Percentiles rank a stretch among this genome's conserved stretches.
These are phyloP conservation scores for Neosalanx taihuensis DNA, from an alignment of 2,797 vertebrate species.

Conservation along the genomic window DNA sequence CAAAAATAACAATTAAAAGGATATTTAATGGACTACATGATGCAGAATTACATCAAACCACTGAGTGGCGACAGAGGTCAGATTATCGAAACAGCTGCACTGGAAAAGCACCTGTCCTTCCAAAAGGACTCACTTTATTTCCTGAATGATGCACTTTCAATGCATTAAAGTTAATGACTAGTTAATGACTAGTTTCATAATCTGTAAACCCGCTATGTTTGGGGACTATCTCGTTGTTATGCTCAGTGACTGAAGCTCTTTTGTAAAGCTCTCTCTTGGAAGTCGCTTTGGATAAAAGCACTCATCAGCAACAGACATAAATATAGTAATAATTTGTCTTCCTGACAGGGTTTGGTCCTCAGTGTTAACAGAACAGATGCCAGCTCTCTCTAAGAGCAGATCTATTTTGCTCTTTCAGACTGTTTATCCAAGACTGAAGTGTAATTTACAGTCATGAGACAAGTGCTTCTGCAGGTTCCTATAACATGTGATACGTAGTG, in stretches of 20 bases:
- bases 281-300: too few relatives aligned
- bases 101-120: slow-evolving; percentile 9
- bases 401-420: slow-evolving; percentile 52
- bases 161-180: too few relatives aligned
- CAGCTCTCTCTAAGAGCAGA: slow-evolving; percentile 47
- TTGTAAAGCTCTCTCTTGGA: too few relatives aligned
- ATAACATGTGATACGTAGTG: too few relatives aligned
- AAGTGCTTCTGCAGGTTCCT: too few relatives aligned
- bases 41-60: not conserved
- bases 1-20: too few relatives aligned
- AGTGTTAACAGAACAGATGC: slow-evolving; percentile 34
- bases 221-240: too few relatives aligned
- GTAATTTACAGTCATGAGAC: slow-evolving; percentile 8
- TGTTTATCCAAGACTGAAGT: slow-evolving; percentile 24
- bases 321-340: not conserved
- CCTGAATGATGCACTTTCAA: not conserved
- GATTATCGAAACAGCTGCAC: not conserved
- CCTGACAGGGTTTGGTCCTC: slow-evolving; percentile 30
- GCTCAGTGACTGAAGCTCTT: too few relatives aligned
- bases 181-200: too few relatives aligned
- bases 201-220: too few relatives aligned
- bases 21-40: not conserved
- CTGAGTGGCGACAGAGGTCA: not conserved
- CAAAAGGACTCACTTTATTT: slow-evolving; percentile 17
- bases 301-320: slow-evolving; percentile 32